Percentiles rank a stretch among this genome's conserved stretches.
These are phyloP conservation scores for Cerceris rybyensis DNA, from an alignment of 2,888 invertebrate genomes.

Conservation along the genomic window DNA sequence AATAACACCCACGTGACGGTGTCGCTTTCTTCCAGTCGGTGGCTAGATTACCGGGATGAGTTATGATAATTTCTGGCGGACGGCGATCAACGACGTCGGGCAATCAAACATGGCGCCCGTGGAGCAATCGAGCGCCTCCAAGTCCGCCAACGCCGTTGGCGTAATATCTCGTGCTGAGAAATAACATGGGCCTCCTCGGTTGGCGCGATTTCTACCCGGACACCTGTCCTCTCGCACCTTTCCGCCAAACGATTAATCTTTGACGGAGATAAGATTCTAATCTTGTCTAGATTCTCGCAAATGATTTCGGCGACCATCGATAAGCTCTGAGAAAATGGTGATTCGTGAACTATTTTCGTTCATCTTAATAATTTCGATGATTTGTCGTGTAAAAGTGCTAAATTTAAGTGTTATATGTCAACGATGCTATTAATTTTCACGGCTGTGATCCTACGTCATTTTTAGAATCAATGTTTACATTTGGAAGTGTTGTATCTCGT, in stretches of 20 bases:
- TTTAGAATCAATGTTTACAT: no score
- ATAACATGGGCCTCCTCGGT: not conserved
- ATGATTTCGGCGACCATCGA: conserved; percentile 37
- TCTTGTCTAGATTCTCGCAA: conserved; percentile 30
- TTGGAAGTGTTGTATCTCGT: no score
- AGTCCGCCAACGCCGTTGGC: conserved; percentile 73
- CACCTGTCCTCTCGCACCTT: conserved; percentile 51
- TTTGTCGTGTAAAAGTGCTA: no score
- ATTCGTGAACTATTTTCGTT: not conserved
- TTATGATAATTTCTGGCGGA: conserved; percentile 79
- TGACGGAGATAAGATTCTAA: conserved; percentile 23
- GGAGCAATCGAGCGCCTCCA: conserved; percentile 74
- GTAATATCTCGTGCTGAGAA: conserved; percentile 35
- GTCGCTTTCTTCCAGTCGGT: conserved; percentile 73
- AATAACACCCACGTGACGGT: conserved; percentile 72
- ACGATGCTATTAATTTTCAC: no score
- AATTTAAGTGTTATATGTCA: no score
- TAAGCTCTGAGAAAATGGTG: conserved; percentile 4
- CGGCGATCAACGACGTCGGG: conserved; percentile 78
- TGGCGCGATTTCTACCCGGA: conserved; percentile 2
- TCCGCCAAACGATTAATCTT: conserved; percentile 39
- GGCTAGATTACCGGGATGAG: conserved; percentile 76
- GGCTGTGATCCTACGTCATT: no score
- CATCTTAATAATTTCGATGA: conserved; percentile 7
- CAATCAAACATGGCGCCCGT: conserved; percentile 80